Percentiles rank a stretch among this genome's conserved stretches.
phyloP scores from a whole-genome alignment of 2,888 invertebrate species.

The Pantelozetes paolii region DNA sequence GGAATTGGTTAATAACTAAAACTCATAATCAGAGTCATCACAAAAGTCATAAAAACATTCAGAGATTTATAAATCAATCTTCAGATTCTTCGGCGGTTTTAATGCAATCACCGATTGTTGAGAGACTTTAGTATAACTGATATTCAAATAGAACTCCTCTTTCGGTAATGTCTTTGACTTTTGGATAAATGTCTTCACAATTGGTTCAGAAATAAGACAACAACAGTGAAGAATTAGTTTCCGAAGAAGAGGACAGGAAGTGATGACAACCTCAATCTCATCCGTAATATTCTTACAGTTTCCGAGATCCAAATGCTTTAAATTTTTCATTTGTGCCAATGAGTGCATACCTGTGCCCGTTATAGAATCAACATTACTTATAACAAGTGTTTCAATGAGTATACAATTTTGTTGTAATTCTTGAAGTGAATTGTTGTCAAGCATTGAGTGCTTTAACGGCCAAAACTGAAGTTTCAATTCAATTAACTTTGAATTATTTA shows the following conservation, averaged over 20 bases:
- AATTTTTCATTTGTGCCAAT: neutral
- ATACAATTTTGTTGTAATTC: neutral
- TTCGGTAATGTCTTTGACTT: neutral
- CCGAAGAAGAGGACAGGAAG: neutral
- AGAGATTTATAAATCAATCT: neutral
- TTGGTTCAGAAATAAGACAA: neutral
- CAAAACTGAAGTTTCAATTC: neutral
- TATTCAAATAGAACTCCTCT: neutral
- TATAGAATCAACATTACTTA: neutral
- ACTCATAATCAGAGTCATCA: conserved; percentile 4
- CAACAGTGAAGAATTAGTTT: conserved; percentile 10
- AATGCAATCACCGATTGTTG: neutral
- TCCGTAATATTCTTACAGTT: conserved; percentile 6
- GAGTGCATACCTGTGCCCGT: neutral
- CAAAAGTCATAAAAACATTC: neutral
- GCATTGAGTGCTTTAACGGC: neutral
- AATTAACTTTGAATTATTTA: neutral
- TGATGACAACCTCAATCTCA: neutral
- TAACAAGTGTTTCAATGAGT: neutral
- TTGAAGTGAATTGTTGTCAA: neutral
- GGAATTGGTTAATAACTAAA: no score
- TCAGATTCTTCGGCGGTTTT: neutral
- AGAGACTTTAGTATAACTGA: neutral
- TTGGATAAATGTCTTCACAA: neutral
- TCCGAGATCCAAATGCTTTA: neutral